Conservation (phyloP, 1,140 invertebrate species). For the Drosophila asahinai region DNA sequence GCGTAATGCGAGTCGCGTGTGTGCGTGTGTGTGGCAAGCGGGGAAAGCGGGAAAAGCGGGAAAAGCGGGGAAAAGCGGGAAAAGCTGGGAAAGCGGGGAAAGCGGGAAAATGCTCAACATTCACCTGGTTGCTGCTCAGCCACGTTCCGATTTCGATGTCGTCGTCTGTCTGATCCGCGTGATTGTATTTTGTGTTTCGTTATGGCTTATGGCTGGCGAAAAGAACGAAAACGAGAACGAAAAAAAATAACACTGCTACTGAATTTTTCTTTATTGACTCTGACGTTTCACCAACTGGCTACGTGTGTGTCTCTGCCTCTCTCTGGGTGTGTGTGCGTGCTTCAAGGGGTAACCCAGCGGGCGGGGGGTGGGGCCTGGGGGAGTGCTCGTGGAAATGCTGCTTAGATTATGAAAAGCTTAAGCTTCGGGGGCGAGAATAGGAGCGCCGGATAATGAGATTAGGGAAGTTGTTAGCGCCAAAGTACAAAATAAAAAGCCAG, state of each 20-base stretch:
- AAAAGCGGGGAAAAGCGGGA: neutral
- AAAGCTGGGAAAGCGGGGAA: neutral
- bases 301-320: neutral
- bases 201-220: slow-evolving; percentile 61
- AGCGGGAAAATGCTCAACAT: slow-evolving; percentile 39
- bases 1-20: slow-evolving; percentile 65
- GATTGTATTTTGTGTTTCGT: slow-evolving; percentile 67
- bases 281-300: slow-evolving; percentile 56
- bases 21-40: slow-evolving; percentile 10
- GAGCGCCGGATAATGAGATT: slow-evolving; percentile 33
- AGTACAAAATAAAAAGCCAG: slow-evolving; percentile 22
- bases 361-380: neutral
- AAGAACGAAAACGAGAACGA: slow-evolving; percentile 3
- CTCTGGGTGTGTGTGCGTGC: neutral
- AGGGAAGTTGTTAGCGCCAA: slow-evolving; percentile 44
- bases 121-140: slow-evolving; percentile 67
- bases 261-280: slow-evolving; percentile 67
- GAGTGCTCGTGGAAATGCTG: slow-evolving; percentile 31
- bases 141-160: slow-evolving; percentile 73
- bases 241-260: slow-evolving; percentile 13
- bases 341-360: slow-evolving; percentile 5
- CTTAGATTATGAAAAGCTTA: slow-evolving; percentile 40
- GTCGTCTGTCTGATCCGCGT: slow-evolving; percentile 74
- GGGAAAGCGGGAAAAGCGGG: slow-evolving; percentile 1
- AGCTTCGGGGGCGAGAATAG: slow-evolving; percentile 4